These are phyloP conservation scores for Papilio xuthus DNA, from an alignment of 1,140 invertebrate species.

Conservation along the genomic window DNA sequence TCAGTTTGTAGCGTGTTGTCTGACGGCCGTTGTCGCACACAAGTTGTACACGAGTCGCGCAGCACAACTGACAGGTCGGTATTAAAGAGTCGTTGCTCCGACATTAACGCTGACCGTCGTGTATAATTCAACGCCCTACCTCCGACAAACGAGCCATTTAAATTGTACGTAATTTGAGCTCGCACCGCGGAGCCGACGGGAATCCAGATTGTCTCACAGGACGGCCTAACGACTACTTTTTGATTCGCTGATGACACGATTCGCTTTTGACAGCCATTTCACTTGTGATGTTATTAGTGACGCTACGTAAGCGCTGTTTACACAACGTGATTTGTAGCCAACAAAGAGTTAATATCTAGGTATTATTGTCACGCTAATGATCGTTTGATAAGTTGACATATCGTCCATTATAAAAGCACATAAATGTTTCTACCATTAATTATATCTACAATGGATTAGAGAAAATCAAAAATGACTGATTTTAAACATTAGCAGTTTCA, in stretches of 20 bases:
- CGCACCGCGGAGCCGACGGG: background rate
- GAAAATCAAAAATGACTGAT: background rate
- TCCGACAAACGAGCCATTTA: slow-evolving; percentile 50
- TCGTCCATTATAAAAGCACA: background rate
- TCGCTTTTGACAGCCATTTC: slow-evolving; percentile 12
- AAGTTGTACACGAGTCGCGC: background rate
- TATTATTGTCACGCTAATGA: background rate
- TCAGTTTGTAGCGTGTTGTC: background rate
- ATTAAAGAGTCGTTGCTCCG: slow-evolving; percentile 52
- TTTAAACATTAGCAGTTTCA: background rate
- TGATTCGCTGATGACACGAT: slow-evolving; percentile 18
- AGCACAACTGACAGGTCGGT: slow-evolving; percentile 23
- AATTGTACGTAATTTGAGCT: slow-evolving; percentile 42
- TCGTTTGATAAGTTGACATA: background rate
- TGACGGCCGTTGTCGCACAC: background rate
- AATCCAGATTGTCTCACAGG: slow-evolving; percentile 18
- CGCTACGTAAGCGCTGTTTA: background rate
- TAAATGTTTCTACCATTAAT: background rate
- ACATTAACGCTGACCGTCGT: slow-evolving; percentile 46
- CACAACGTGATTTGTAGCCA: background rate
- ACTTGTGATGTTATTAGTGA: slow-evolving; percentile 16
- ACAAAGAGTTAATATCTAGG: background rate
- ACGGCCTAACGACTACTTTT: slow-evolving; percentile 23
- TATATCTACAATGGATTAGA: background rate
- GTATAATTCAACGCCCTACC: slow-evolving; percentile 54